Evolutionary conservation across 1,140 invertebrate genomes (phyloP).

Genomic region (Scaptomyza graminum): DNA sequence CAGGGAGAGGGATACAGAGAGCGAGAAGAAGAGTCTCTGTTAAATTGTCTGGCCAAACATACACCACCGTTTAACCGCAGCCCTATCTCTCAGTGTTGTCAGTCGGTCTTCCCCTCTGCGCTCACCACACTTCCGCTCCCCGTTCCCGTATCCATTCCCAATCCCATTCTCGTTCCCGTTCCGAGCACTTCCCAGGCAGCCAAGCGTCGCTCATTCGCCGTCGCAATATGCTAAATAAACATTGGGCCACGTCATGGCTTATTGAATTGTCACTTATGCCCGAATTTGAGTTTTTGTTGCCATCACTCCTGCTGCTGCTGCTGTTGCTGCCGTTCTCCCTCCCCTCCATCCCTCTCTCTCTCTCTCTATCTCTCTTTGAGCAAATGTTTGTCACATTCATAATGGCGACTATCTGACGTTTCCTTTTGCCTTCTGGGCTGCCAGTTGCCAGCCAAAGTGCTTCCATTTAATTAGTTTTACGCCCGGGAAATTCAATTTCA

Average conservation of each 20-base stretch:
- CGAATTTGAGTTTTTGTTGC: conserved; percentile 76
- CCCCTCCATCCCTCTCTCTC: neutral
- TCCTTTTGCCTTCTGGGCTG: conserved; percentile 28
- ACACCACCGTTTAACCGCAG: conserved; percentile 76
- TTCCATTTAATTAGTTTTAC: conserved; percentile 80
- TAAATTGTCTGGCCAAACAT: conserved; percentile 74
- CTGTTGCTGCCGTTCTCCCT: neutral
- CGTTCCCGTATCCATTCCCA: neutral
- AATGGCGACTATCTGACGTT: conserved; percentile 74
- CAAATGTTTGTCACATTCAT: conserved; percentile 59
- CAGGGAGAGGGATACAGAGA: conserved; percentile 30
- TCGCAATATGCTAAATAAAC: conserved; percentile 82
- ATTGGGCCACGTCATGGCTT: conserved; percentile 82
- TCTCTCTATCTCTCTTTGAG: neutral
- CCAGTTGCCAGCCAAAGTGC: conserved; percentile 66
- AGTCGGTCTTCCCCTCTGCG: conserved; percentile 16
- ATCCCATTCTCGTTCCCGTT: neutral
- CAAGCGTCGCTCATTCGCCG: conserved; percentile 77
- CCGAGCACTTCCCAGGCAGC: conserved; percentile 34
- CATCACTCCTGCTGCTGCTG: conserved; percentile 29
- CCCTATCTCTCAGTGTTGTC: conserved; percentile 15
- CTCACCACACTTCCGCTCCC: conserved; percentile 7
- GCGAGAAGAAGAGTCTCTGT: conserved; percentile 46
- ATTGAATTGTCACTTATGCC: conserved; percentile 83
- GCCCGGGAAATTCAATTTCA: conserved; percentile 68